Percentiles rank a stretch among this genome's conserved stretches.
These are phyloP conservation scores for Perca fluviatilis DNA, from an alignment of 2,113 vertebrate genomes.

Conservation along the genomic window DNA sequence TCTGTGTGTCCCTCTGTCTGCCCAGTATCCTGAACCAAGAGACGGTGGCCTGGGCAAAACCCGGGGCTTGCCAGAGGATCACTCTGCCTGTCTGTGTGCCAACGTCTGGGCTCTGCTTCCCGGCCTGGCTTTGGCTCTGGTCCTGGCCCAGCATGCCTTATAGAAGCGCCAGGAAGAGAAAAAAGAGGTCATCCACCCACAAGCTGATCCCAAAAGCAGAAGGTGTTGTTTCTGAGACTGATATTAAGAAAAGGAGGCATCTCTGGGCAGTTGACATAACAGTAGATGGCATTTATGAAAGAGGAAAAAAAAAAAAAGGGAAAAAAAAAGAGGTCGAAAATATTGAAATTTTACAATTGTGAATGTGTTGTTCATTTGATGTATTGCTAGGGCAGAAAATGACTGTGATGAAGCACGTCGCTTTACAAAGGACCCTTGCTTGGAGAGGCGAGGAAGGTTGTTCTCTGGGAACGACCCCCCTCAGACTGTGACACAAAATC, in stretches of 20 bases:
- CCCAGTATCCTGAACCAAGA: constrained; percentile 67
- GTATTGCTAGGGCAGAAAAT: constrained; percentile 59
- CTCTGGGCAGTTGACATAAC: constrained; percentile 61
- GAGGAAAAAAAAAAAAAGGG: constrained; percentile 56
- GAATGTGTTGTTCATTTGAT: constrained; percentile 75
- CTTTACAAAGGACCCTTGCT: constrained; percentile 63
- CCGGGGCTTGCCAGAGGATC: constrained; percentile 62
- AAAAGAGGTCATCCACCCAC: constrained; percentile 81
- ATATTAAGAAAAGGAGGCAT: constrained; percentile 67
- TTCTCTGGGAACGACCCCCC: constrained; percentile 28
- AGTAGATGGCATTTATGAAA: constrained; percentile 59
- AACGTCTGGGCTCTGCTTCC: constrained; percentile 75
- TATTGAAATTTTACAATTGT: constrained; percentile 58
- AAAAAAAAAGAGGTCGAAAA: constrained; percentile 40
- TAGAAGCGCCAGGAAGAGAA: constrained; percentile 73
- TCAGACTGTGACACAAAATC: constrained; percentile 43
- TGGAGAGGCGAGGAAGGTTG: constrained; percentile 23
- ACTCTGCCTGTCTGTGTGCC: constrained; percentile 70
- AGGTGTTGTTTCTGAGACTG: constrained; percentile 76
- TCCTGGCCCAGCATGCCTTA: constrained; percentile 79
- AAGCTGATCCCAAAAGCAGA: constrained; percentile 79
- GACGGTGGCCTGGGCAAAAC: constrained; percentile 54
- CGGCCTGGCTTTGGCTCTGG: constrained; percentile 74
- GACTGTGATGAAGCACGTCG: constrained; percentile 47
- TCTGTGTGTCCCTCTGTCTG: constrained; percentile 62